These are phyloP conservation scores for Ia io DNA, from an alignment of 2,113 vertebrate species.

Conservation along the genomic window DNA sequence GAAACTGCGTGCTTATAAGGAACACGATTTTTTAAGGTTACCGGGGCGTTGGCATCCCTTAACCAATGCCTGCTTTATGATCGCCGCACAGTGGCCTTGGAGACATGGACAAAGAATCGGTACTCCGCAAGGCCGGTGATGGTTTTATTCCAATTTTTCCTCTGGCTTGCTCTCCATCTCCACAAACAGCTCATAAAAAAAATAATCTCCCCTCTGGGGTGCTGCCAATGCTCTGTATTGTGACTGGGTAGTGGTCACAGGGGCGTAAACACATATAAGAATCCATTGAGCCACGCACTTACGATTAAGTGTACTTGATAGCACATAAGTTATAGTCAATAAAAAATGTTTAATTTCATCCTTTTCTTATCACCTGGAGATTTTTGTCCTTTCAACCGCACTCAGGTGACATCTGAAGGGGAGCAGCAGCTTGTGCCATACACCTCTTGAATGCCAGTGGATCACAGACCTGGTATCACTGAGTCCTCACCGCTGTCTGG, in stretches of 20 bases:
- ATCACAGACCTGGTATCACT: fast-evolving
- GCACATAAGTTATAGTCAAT: not conserved
- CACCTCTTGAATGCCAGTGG: fast-evolving
- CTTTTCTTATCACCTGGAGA: not conserved
- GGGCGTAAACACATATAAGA: not conserved
- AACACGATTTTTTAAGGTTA: slow-evolving; percentile 45
- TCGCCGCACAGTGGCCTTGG: not conserved
- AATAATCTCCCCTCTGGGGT: not conserved
- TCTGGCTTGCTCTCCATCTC: not conserved
- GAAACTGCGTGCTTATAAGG: slow-evolving; percentile 61
- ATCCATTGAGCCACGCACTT: not conserved
- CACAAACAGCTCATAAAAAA: slow-evolving; percentile 1
- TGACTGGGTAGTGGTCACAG: not conserved
- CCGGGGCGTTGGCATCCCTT: slow-evolving; percentile 25
- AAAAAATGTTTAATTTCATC: not conserved
- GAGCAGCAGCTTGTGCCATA: no score
- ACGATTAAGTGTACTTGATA: not conserved
- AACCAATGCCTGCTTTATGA: not conserved
- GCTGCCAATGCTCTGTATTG: not conserved
- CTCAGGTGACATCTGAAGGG: not conserved
- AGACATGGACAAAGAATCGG: not conserved
- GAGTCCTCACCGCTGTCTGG: not conserved
- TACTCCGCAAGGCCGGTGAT: not conserved
- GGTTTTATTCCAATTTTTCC: not conserved
- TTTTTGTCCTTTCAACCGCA: not conserved